Conservation (phyloP, 2,113 vertebrate species). For the Riparia riparia region DNA sequence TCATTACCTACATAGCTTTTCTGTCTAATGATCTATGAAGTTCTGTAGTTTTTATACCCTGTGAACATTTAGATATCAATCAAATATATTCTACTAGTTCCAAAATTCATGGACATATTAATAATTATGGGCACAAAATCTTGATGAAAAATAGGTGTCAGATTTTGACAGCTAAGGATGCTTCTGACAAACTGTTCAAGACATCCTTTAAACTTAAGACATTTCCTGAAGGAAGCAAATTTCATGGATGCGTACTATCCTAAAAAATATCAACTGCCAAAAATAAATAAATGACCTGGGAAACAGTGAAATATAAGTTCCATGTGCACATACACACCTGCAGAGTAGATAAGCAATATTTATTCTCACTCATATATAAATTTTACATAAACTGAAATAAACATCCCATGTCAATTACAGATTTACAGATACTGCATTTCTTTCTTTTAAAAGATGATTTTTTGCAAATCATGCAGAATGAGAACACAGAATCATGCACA, state of each 20-base stretch:
- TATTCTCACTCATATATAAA: not conserved
- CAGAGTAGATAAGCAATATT: slow-evolving; percentile 16
- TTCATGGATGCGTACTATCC: accelerated
- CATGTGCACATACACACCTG: not conserved
- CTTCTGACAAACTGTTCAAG: not conserved
- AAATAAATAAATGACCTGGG: not conserved
- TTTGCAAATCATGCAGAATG: not conserved
- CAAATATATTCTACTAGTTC: not conserved
- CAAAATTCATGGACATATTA: not conserved
- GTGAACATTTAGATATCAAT: not conserved
- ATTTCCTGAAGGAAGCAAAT: not conserved
- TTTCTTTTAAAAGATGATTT: not conserved
- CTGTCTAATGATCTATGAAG: not conserved
- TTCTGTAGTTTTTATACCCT: not conserved
- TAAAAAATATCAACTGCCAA: not conserved
- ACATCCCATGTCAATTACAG: not conserved
- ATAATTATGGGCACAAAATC: not conserved
- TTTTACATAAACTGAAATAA: slow-evolving; percentile 35
- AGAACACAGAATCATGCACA: not conserved
- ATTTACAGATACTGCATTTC: not conserved
- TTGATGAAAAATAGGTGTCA: not conserved
- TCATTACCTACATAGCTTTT: not conserved
- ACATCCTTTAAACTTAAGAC: not conserved
- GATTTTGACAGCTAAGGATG: not conserved
- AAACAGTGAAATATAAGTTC: not conserved